phyloP scores from a whole-genome alignment of 2,113 vertebrate species.

The Pachycephala philippinensis region DNA sequence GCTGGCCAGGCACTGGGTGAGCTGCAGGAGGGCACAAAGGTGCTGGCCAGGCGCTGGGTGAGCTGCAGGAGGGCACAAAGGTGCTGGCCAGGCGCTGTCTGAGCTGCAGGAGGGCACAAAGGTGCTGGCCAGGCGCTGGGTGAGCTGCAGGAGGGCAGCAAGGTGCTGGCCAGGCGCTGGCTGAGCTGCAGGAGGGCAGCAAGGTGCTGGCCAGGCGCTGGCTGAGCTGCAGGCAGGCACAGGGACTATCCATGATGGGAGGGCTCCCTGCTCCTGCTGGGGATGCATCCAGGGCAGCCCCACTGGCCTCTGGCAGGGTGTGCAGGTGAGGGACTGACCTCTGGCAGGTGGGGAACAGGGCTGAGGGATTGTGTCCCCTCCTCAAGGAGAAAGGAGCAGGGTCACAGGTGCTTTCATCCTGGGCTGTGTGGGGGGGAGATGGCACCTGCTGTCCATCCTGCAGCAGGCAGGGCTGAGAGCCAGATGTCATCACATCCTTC shows the following conservation, averaged over 20 bases:
- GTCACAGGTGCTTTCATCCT: not conserved
- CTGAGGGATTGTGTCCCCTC: not conserved
- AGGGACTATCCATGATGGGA: rapidly evolving
- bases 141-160: not conserved
- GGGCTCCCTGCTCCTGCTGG: not conserved
- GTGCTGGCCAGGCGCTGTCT: not conserved
- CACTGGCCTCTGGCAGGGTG: not conserved
- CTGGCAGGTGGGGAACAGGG: not conserved
- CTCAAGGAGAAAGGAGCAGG: not conserved
- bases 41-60: not conserved
- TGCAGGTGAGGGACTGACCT: not conserved
- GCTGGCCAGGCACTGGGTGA: not conserved
- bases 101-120: not conserved
- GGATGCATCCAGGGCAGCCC: not conserved
- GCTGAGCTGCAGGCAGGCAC: not conserved
- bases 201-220: not conserved
- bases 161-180: not conserved
- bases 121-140: not conserved
- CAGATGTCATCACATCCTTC: not conserved
- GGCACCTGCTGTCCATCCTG: not conserved
- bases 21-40: not conserved
- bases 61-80: not conserved
- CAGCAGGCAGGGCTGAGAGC: not conserved
- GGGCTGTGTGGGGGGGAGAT: not conserved
- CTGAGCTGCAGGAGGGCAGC: not conserved